Percentiles rank a stretch among this genome's conserved stretches.
Evolutionary conservation across 2,797 vertebrate species (phyloP).

Genomic region (Balearica regulorum): DNA sequence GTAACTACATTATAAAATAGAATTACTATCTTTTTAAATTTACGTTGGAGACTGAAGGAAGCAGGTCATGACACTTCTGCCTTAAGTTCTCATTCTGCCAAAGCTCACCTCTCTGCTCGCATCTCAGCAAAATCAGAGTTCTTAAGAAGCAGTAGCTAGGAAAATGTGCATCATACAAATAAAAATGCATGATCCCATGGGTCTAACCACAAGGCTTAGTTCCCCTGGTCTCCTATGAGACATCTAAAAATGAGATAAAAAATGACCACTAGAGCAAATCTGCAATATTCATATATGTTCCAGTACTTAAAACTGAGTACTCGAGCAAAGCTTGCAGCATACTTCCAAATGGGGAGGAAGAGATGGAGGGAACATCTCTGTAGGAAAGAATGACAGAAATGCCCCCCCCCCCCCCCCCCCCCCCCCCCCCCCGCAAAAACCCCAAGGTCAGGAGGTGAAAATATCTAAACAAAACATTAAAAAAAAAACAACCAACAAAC

Average conservation of each 20-base stretch:
- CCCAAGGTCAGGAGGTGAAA: not conserved
- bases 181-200: not conserved
- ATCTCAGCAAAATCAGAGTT: not conserved
- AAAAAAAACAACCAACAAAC: not conserved
- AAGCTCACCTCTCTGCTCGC: not conserved
- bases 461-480: not conserved
- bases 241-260: not conserved
- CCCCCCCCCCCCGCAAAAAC: not conserved
- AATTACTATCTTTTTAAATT: not conserved
- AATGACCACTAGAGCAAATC: not conserved
- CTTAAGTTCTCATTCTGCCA: not conserved
- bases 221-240: not conserved
- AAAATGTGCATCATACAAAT: not conserved
- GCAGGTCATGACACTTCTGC: not conserved
- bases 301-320: not conserved
- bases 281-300: not conserved
- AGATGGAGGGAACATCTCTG: not conserved
- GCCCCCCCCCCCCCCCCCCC: accelerated
- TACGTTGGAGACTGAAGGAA: not conserved
- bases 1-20: not conserved
- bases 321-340: not conserved
- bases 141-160: not conserved
- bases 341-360: not conserved
- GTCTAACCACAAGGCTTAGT: not conserved
- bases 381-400: not conserved